Evolutionary conservation across 2,113 vertebrate genomes (phyloP).

Genomic region (Hassar affinis): DNA sequence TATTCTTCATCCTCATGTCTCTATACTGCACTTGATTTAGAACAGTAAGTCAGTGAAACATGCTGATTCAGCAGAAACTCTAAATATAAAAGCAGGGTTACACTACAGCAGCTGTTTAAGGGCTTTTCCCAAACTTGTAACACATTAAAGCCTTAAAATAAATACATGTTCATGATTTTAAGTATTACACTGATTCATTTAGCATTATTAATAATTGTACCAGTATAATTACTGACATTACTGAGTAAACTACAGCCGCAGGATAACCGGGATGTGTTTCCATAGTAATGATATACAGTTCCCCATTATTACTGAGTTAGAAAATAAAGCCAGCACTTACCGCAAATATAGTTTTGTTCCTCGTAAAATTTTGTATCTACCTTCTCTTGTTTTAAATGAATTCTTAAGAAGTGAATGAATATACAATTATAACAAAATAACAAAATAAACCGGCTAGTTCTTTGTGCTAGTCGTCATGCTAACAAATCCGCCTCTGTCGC

Average conservation of each 20-base stretch:
- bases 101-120: not conserved
- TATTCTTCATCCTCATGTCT: not conserved
- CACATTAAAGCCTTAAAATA: not conserved
- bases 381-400: not conserved
- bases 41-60: not conserved
- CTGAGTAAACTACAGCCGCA: not conserved
- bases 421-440: not conserved
- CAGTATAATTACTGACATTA: not conserved
- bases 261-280: not conserved
- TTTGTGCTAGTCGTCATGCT: slow-evolving; percentile 15
- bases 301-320: not conserved
- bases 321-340: not conserved
- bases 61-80: not conserved
- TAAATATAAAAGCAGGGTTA: not conserved
- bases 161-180: not conserved
- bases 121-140: not conserved
- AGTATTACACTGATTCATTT: not conserved
- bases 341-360: not conserved
- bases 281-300: not conserved
- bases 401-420: too few species aligned
- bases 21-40: not conserved
- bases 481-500: not conserved
- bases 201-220: not conserved
- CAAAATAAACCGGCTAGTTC: not conserved
- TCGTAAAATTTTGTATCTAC: too few species aligned